phyloP scores from a whole-genome alignment of 2,888 invertebrate species.

The Acrocera orbiculus region DNA sequence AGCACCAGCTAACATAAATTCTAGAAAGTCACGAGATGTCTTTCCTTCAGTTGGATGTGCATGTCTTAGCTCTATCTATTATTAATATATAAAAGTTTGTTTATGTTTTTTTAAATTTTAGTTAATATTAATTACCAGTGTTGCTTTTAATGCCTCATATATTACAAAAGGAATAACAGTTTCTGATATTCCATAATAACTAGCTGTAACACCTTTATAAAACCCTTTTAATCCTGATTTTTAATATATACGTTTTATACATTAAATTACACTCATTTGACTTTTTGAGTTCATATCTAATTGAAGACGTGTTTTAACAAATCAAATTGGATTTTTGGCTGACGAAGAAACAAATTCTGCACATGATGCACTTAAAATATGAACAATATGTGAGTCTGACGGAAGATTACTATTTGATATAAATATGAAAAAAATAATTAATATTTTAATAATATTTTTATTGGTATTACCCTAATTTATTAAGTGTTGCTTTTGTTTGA shows the following conservation, averaged over 20 bases:
- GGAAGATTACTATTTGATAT: slow-evolving; percentile 26
- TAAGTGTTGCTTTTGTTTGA: slow-evolving; percentile 55
- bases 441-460: too few relatives aligned
- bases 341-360: slow-evolving; percentile 94
- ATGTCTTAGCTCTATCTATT: slow-evolving; percentile 36
- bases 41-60: slow-evolving; percentile 42
- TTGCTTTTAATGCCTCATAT: slow-evolving; percentile 91
- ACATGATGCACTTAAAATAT: slow-evolving; percentile 84
- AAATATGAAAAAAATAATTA: too few relatives aligned
- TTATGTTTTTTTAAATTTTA: not conserved
- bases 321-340: slow-evolving; percentile 97
- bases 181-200: slow-evolving; percentile 97
- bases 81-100: too few relatives aligned
- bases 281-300: slow-evolving; percentile 60
- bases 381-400: slow-evolving; percentile 66
- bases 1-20: slow-evolving; percentile 92
- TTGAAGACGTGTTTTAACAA: slow-evolving; percentile 94
- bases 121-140: slow-evolving; percentile 37
- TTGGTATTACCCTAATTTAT: slow-evolving; percentile 29
- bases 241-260: slow-evolving; percentile 65
- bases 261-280: slow-evolving; percentile 57
- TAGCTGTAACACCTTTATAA: slow-evolving; percentile 97
- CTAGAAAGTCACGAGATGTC: slow-evolving; percentile 68
- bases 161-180: slow-evolving; percentile 98
- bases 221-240: slow-evolving; percentile 78